phyloP scores from a whole-genome alignment of 1,140 invertebrate genomes.

The Marisa cornuarietis region DNA sequence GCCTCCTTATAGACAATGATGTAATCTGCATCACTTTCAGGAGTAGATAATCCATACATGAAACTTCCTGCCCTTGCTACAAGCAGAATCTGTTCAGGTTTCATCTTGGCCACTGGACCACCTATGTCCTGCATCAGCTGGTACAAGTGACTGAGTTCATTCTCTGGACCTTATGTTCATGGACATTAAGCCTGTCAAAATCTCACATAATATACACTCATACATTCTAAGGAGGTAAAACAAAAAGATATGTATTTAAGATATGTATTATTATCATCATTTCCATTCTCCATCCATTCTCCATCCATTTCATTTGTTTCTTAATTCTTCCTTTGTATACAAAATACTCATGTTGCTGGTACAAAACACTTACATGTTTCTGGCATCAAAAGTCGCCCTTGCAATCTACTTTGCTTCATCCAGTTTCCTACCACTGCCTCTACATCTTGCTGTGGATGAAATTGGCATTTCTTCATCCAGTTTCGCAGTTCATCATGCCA shows the following conservation, averaged over 20 bases:
- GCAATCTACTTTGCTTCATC: slow-evolving; percentile 46
- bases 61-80: slow-evolving; percentile 57
- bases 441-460: slow-evolving; percentile 26
- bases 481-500: slow-evolving; percentile 41
- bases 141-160: slow-evolving; percentile 28
- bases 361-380: slow-evolving; percentile 17
- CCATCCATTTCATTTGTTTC: neutral
- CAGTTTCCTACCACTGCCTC: slow-evolving; percentile 41
- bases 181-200: neutral
- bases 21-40: slow-evolving; percentile 58
- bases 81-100: slow-evolving; percentile 53
- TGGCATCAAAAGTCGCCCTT: slow-evolving; percentile 30
- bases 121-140: slow-evolving; percentile 51
- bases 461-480: slow-evolving; percentile 33
- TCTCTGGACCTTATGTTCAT: slow-evolving; percentile 22
- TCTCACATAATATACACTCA: neutral
- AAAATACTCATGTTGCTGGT: neutral
- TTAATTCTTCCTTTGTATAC: neutral
- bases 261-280: no score
- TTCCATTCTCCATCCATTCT: neutral
- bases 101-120: slow-evolving; percentile 46
- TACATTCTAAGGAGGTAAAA: neutral
- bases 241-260: neutral
- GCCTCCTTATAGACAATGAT: slow-evolving; percentile 49
- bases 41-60: slow-evolving; percentile 57